A percentile compares a stretch with the other conserved stretches of the same genome.
phyloP scores from a whole-genome alignment of 64 coral and sea anemone genomes.

The Stichodactyla mertensii region DNA sequence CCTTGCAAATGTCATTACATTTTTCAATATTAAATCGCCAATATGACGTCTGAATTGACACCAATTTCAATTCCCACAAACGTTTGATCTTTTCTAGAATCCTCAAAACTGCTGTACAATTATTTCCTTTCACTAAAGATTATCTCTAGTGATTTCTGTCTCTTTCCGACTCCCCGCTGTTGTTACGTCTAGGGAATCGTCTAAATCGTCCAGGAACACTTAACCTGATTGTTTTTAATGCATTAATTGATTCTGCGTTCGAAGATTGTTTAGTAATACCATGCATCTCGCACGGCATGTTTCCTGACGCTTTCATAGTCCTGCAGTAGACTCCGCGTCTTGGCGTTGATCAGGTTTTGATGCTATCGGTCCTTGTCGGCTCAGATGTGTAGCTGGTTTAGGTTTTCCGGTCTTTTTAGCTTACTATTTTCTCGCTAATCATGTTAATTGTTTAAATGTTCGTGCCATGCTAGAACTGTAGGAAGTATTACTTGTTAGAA shows the following conservation, averaged over 20 bases:
- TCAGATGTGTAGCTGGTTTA: neutral
- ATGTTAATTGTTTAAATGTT: neutral
- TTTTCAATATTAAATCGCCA: no score
- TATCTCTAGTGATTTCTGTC: neutral
- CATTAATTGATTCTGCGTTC: neutral
- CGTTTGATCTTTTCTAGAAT: neutral
- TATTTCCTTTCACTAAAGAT: neutral
- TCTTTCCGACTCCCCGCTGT: neutral
- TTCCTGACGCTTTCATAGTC: neutral
- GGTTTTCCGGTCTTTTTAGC: neutral
- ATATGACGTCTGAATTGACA: no score
- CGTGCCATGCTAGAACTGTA: neutral
- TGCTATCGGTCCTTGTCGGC: neutral
- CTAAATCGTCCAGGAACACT: neutral
- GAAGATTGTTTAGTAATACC: neutral
- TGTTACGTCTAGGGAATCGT: neutral
- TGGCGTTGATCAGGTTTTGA: neutral
- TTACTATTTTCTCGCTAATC: no score
- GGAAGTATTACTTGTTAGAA: no score
- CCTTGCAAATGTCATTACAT: no score
- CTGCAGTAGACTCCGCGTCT: neutral
- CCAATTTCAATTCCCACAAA: no score
- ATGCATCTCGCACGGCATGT: neutral
- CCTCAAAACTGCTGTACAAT: neutral
- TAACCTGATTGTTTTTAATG: neutral